Percentiles rank a stretch among this genome's conserved stretches.
Conservation (phyloP, 2,113 vertebrate species). For the Cyanistes caeruleus region DNA sequence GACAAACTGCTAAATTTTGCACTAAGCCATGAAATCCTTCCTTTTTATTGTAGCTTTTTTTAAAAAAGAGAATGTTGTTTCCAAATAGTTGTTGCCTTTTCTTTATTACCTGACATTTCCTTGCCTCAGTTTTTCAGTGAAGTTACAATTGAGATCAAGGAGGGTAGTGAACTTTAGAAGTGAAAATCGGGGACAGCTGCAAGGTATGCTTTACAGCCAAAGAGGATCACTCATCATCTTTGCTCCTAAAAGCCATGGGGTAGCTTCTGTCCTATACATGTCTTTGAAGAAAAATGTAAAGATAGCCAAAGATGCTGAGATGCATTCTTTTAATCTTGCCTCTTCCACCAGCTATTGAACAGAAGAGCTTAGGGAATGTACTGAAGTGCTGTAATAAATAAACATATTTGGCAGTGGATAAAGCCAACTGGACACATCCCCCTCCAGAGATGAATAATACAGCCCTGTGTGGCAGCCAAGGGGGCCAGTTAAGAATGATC, state of each 20-base stretch:
- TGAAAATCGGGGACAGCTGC: slow-evolving; percentile 15
- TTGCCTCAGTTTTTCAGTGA: neutral
- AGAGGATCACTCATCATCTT: slow-evolving; percentile 1
- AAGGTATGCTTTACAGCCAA: neutral
- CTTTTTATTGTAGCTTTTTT: neutral
- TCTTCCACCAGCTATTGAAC: neutral
- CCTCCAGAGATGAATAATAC: neutral
- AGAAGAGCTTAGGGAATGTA: neutral
- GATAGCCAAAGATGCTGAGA: neutral
- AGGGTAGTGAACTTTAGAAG: neutral
- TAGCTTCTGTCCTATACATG: neutral
- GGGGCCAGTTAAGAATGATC: neutral
- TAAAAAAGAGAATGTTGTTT: neutral
- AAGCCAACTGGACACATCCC: neutral
- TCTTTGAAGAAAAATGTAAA: slow-evolving; percentile 17
- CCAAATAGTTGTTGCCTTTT: neutral
- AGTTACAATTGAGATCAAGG: neutral
- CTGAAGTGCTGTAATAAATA: slow-evolving; percentile 26
- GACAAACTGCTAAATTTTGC: neutral
- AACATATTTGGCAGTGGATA: slow-evolving; percentile 8
- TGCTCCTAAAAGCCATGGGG: neutral
- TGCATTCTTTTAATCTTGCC: slow-evolving; percentile 21
- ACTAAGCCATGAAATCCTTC: neutral
- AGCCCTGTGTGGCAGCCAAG: neutral
- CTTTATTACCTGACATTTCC: neutral